A percentile compares a stretch with the other conserved stretches of the same genome.
phyloP scores from a whole-genome alignment of 2,113 vertebrate genomes.

The Pionites leucogaster region DNA sequence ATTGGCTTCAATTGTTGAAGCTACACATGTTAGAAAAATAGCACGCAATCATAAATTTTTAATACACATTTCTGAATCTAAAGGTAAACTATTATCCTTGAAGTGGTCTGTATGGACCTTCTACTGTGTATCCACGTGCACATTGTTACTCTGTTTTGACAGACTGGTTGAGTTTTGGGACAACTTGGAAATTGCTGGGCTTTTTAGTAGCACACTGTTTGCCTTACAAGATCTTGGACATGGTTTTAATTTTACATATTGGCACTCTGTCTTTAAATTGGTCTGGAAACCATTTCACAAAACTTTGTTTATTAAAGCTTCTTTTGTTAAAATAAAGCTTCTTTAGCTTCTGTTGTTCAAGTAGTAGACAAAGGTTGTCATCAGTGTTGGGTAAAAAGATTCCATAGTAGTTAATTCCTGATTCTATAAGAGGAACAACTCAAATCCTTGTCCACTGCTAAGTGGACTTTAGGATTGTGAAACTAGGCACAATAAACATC shows the following conservation, averaged over 20 bases:
- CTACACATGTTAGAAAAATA: not conserved
- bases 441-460: not conserved
- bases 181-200: not conserved
- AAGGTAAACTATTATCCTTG: not conserved
- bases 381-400: not conserved
- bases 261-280: not conserved
- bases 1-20: not conserved
- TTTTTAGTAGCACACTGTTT: not conserved
- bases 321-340: not conserved
- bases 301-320: not conserved
- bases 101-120: not conserved
- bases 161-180: not conserved
- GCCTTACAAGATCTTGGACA: not conserved
- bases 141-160: not conserved
- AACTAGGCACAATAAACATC: not conserved
- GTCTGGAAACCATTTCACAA: not conserved
- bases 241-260: not conserved
- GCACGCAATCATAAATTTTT: not conserved
- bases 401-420: not conserved
- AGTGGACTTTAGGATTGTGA: not conserved
- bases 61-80: not conserved
- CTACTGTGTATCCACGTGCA: not conserved
- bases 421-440: not conserved
- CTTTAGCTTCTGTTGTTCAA: not conserved
- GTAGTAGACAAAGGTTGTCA: not conserved